A percentile compares a stretch with the other conserved stretches of the same genome.
phyloP scores from a whole-genome alignment of 1,140 invertebrate genomes.

The Subanguina moxae region DNA sequence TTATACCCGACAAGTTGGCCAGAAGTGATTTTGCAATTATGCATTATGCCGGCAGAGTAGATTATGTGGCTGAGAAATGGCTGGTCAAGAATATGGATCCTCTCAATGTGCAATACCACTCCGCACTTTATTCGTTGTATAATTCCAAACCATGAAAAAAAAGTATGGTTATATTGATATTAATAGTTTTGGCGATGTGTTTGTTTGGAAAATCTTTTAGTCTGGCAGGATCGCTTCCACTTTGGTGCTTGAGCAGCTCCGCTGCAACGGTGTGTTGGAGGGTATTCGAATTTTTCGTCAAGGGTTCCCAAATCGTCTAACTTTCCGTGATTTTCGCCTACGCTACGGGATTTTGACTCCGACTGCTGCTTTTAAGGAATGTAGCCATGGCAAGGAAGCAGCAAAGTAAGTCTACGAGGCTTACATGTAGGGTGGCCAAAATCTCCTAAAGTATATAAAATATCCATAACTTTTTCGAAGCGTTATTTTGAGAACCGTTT shows the following conservation, averaged over 20 bases:
- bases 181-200: too few relatives aligned
- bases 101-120: slow-evolving; percentile 93
- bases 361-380: slow-evolving; percentile 94
- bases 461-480: background rate
- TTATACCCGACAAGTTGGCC: slow-evolving; percentile 93
- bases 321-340: slow-evolving; percentile 74
- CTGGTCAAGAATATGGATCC: slow-evolving; percentile 99
- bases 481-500: too few relatives aligned
- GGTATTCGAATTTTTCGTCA: slow-evolving; percentile 98
- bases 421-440: too few relatives aligned
- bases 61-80: slow-evolving; percentile 95
- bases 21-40: slow-evolving; percentile 83
- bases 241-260: slow-evolving; percentile 87
- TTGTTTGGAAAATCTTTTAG: slow-evolving; percentile 50
- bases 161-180: slow-evolving; percentile 59
- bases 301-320: slow-evolving; percentile 83
- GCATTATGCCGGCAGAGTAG: slow-evolving; percentile 93
- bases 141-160: slow-evolving; percentile 98
- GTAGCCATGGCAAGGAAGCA: slow-evolving; percentile 99
- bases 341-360: slow-evolving; percentile 92
- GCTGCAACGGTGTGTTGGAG: slow-evolving; percentile 98
- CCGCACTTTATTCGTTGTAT: slow-evolving; percentile 99
- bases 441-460: too few relatives aligned
- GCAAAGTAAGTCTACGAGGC: too few relatives aligned
- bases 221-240: slow-evolving; percentile 95